Base-by-base conservation (phyloP, 2,888 invertebrate species). In the Pyrrhosoma nymphula region DNA sequence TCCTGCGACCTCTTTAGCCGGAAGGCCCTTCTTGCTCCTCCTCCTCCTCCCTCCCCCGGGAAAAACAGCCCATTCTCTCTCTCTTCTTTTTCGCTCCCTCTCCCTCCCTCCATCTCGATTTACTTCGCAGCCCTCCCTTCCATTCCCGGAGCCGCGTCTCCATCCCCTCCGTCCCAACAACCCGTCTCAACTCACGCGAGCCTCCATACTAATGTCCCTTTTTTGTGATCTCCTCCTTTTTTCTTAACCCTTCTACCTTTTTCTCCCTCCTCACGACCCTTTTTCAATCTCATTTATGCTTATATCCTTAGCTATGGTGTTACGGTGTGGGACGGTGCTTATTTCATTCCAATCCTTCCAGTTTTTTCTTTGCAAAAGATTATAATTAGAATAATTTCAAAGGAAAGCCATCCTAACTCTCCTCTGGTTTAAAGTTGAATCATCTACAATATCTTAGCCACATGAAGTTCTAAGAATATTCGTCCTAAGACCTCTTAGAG, bases 211-310 rank as follows among this genome's bases (percentile, higher is more conserved):
- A 69, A n/a, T n/a, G 69, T n/a, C 26, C 69, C 69, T n/a, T 69
- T 69, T 69, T 69, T 69, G 20, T 69, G n/a, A n/a, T 6, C 0
- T 23, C 69, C 12, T 69, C 69, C n/a, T 14, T 10, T n/a, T 60
- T 60, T 60, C 20, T 60, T 12, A 1, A 14, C 16, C 16, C 60
- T 23, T 69, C 14, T n/a, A 6, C 69, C 69, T 69, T n/a, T 0
- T 14, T n/a, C 69, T 69, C 69, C n/a, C n/a, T 69, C 69, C 69
- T 0, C n/a, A n/a, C 20, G n/a, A n/a, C 69, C 69, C 69, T 69
- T 69, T 69, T n/a, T 69, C n/a, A 69, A 69, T 69, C 69, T 69
- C 69, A 69, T 69, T n/a, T 69, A 6, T 69, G 69, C 69, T n/a
- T 69, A 3, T 12, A 8, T 60, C 60, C 60, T 82, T n/a, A 8